A percentile compares a stretch with the other conserved stretches of the same genome.
These are phyloP conservation scores for Rostratula benghalensis DNA, from an alignment of 2,113 vertebrate genomes.

Conservation along the genomic window DNA sequence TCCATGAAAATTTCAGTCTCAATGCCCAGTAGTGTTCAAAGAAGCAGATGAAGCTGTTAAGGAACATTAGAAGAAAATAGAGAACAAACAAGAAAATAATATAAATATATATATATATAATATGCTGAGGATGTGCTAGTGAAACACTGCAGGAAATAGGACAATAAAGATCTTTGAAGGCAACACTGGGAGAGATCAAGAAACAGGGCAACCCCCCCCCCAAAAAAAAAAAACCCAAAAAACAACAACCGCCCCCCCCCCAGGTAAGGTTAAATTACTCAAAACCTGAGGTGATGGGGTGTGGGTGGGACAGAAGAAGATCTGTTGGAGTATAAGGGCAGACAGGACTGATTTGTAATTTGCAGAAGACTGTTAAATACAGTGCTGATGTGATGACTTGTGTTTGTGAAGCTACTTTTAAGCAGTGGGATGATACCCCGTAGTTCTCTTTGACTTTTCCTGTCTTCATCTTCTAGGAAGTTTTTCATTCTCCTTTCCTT, in stretches of 20 bases:
- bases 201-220: neutral
- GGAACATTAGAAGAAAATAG: neutral
- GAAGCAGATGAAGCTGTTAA: neutral
- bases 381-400: neutral
- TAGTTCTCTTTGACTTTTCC: neutral
- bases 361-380: neutral
- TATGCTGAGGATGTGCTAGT: fast-evolving
- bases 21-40: neutral
- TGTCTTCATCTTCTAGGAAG: neutral
- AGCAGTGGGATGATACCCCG: neutral
- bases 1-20: neutral
- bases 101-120: too few species aligned
- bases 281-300: neutral
- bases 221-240: too few species aligned
- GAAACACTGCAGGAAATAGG: neutral
- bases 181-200: neutral
- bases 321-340: neutral
- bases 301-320: neutral
- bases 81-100: neutral
- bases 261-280: neutral
- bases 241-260: too few species aligned
- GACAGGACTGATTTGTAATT: neutral
- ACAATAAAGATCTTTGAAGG: neutral
- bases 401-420: neutral
- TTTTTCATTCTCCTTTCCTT: neutral